Base-by-base conservation (phyloP, 2,888 invertebrate species). In the Pandemis heparana region DNA sequence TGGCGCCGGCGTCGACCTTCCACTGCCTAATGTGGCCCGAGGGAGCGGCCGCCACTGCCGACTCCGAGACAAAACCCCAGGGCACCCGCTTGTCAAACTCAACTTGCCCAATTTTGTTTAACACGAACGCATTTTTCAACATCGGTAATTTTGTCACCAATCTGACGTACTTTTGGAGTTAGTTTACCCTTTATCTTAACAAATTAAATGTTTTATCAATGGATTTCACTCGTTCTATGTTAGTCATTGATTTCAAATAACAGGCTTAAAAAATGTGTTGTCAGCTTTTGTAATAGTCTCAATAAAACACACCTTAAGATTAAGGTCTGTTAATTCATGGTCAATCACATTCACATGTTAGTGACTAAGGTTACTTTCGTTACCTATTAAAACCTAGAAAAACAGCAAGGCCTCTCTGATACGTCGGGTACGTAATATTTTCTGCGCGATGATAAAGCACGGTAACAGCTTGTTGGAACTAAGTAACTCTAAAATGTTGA, bases 11-110 rank as follows among this genome's bases (percentile, higher is more conserved):
- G 87, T 84, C 89, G 90, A 87, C 89, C 91, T 89, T 86, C 87
- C 87, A 60, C 63, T 88, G 87, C 86, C 88, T 94, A 94, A 94
- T 92, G 92, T 89, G 82, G 83, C 94, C 92, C 93, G 65, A 74
- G 93, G 92, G 94, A 92, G 77, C 80, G 81, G 56, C 87, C 88
- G 85, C 16, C 16, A 18, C 79, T 84, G 85, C 86, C 85, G 83
- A 83, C 82, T 82, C 83, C 84, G 88, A 91, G 90, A 91, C 92
- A 89, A 88, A 88, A 81, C 90, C 89, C 89, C 80, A 80, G 85
- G 83, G 87, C 83, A 85, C 82, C 77, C 77, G 76, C 83, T 87
- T 87, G 91, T 90, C 91, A 89, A 89, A 89, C 88, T 82, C 78
- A 85, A 89, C 88, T 87, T 88, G 82, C 85, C 84, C 83, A 83